Conservation (phyloP, 2,888 invertebrate species). For the Automeris io region DNA sequence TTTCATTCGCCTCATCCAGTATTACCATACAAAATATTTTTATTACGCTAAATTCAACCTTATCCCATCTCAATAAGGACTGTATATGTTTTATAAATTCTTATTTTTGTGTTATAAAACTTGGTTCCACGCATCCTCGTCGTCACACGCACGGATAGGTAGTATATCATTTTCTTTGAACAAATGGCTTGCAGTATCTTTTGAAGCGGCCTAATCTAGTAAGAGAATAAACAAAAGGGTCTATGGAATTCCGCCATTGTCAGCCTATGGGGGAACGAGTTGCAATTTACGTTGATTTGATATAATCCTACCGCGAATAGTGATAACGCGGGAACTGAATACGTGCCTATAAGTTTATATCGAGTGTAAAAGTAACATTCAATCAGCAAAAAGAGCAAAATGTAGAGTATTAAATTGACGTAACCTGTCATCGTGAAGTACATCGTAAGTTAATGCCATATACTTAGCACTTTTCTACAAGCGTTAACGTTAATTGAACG, state of each 20-base stretch:
- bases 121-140: constrained; percentile 39
- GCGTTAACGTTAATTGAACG: too few species aligned
- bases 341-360: too few species aligned
- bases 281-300: constrained; percentile 34
- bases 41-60: constrained; percentile 16
- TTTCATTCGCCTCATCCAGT: constrained; percentile 23
- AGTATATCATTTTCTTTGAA: constrained; percentile 71
- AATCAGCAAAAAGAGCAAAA: too few species aligned
- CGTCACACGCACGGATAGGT: constrained; percentile 65
- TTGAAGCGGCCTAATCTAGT: constrained; percentile 64
- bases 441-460: too few species aligned
- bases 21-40: constrained; percentile 11
- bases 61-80: constrained; percentile 21
- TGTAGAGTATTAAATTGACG: too few species aligned
- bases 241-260: constrained; percentile 17
- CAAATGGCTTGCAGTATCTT: constrained; percentile 59
- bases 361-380: too few species aligned
- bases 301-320: constrained; percentile 23
- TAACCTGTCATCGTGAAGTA: too few species aligned
- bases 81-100: constrained; percentile 11
- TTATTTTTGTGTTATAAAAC: constrained; percentile 14
- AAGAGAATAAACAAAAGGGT: constrained; percentile 56
- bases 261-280: constrained; percentile 29
- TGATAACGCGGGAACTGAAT: constrained; percentile 9
- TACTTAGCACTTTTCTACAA: too few species aligned